phyloP scores from a whole-genome alignment of 2,888 invertebrate genomes.

The Melanophora roralis region DNA sequence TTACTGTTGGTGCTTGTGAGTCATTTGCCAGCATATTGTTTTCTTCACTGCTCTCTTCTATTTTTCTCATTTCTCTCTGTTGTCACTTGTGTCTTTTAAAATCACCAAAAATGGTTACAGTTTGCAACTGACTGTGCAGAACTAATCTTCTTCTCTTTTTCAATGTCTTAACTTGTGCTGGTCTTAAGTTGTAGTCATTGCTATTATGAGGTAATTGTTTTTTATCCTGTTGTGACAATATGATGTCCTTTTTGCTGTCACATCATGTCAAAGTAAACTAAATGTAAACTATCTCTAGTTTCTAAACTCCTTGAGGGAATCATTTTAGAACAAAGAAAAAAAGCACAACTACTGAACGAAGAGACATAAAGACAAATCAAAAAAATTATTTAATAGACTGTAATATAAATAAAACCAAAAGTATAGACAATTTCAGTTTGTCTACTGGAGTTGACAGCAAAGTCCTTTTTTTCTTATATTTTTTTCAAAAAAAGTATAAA shows the following conservation, averaged over 20 bases:
- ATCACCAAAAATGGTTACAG: slow-evolving; percentile 7
- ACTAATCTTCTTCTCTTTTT: slow-evolving; percentile 54
- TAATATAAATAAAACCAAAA: background rate
- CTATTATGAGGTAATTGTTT: slow-evolving; percentile 65
- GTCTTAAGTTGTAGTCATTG: slow-evolving; percentile 47
- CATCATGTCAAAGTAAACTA: slow-evolving; percentile 68
- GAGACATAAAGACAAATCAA: background rate
- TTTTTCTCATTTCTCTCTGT: slow-evolving; percentile 48
- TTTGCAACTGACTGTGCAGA: slow-evolving; percentile 17
- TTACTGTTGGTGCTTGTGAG: slow-evolving; percentile 44
- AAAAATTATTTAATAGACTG: slow-evolving; percentile 11
- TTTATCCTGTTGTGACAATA: slow-evolving; percentile 61
- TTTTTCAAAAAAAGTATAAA: slow-evolving; percentile 2
- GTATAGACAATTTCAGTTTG: background rate
- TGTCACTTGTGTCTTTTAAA: slow-evolving; percentile 25
- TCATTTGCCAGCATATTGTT: slow-evolving; percentile 58
- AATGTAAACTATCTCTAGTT: slow-evolving; percentile 54
- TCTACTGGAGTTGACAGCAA: slow-evolving; percentile 19
- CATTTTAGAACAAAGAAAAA: slow-evolving; percentile 29
- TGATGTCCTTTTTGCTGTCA: slow-evolving; percentile 67
- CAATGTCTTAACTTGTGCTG: slow-evolving; percentile 38
- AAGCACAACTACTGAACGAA: background rate
- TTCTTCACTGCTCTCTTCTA: slow-evolving; percentile 44
- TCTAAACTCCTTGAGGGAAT: slow-evolving; percentile 63
- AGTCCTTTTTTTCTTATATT: slow-evolving; percentile 2